Evolutionary conservation across 2,797 vertebrate genomes (phyloP).

Genomic region (Pterois miles): DNA sequence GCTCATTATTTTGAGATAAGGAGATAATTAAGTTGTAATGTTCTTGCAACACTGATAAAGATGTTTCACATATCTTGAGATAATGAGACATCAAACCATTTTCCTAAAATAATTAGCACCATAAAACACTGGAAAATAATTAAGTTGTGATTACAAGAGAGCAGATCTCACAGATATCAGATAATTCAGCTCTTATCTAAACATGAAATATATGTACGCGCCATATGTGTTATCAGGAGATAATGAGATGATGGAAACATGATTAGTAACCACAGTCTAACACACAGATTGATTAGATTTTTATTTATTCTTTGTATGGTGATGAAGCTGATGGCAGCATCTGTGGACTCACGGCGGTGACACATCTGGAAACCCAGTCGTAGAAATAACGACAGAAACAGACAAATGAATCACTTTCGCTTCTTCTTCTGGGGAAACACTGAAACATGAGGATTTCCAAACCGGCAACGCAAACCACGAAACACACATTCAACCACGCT

Average conservation of each 20-base stretch:
- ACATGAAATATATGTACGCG: background rate
- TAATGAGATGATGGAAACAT: background rate
- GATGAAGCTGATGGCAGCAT: background rate
- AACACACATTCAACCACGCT: background rate
- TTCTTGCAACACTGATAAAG: background rate
- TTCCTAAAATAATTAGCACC: background rate
- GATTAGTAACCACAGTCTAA: background rate
- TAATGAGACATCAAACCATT: background rate
- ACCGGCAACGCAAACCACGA: background rate
- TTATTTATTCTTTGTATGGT: too few relatives aligned
- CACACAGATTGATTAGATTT: too few relatives aligned
- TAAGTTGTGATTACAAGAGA: background rate
- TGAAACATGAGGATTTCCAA: constrained; percentile 11
- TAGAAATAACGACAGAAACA: constrained; percentile 4
- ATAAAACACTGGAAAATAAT: background rate
- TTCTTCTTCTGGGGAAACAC: background rate
- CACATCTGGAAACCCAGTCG: background rate
- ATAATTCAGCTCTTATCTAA: background rate
- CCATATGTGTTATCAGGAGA: background rate
- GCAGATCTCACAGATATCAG: background rate
- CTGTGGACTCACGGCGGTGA: background rate
- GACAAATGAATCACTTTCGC: constrained; percentile 8
- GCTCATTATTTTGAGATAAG: background rate
- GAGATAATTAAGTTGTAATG: background rate
- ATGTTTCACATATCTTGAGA: background rate